These are phyloP conservation scores for Trinectes maculatus DNA, from an alignment of 2,113 vertebrate species.

Conservation along the genomic window DNA sequence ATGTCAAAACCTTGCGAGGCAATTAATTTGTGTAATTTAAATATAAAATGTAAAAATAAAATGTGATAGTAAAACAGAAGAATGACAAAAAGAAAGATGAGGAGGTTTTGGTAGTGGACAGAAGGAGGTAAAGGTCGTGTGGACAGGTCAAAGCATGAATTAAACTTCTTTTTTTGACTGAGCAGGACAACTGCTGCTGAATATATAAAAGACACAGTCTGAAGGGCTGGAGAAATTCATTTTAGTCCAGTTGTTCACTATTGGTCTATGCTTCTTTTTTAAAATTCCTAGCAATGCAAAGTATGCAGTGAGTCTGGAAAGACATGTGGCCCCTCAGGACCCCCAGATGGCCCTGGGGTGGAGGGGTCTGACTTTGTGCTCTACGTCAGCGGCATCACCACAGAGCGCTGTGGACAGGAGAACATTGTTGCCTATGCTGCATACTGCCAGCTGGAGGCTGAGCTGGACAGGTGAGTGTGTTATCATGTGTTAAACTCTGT, in stretches of 20 bases:
- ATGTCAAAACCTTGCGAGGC: too few species aligned
- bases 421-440: slow-evolving; percentile 98
- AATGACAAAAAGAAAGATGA: too few species aligned
- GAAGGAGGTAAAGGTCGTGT: too few species aligned
- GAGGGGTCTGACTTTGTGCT: slow-evolving; percentile 93
- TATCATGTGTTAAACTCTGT: not conserved
- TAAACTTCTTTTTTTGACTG: too few species aligned
- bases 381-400: slow-evolving; percentile 93
- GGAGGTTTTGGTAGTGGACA: too few species aligned
- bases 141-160: too few species aligned
- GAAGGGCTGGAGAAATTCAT: not conserved
- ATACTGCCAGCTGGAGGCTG: slow-evolving; percentile 95
- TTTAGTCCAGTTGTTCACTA: not conserved
- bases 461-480: slow-evolving; percentile 89
- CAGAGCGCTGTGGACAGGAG: slow-evolving; percentile 94
- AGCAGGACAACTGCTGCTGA: too few species aligned
- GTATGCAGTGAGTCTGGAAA: slow-evolving; percentile 86
- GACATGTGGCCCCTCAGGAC: slow-evolving; percentile 82
- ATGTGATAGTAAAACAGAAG: too few species aligned
- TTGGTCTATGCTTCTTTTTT: not conserved
- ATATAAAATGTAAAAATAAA: too few species aligned
- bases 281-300: slow-evolving; percentile 90
- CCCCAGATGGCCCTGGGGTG: slow-evolving; percentile 87
- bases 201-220: too few species aligned
- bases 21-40: too few species aligned